Percentiles rank a stretch among this genome's conserved stretches.
Evolutionary conservation across 2,113 vertebrate species (phyloP).

Genomic region (Isichthys henryi): DNA sequence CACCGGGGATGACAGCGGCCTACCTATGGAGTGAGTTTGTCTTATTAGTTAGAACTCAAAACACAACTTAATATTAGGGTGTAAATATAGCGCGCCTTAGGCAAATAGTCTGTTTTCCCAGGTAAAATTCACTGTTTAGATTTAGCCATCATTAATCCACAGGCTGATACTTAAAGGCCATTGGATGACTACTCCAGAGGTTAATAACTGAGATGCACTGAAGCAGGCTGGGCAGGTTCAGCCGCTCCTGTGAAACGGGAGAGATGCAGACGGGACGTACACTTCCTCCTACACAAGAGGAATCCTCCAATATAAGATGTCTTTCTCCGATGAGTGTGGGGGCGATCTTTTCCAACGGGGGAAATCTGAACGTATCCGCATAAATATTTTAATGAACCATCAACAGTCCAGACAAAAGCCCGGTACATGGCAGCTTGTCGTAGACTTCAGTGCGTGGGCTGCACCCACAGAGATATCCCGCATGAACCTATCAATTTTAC

Average conservation of each 20-base stretch:
- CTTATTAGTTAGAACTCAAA: neutral
- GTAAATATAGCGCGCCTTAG: neutral
- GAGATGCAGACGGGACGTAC: neutral
- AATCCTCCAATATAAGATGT: neutral
- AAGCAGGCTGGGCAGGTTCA: neutral
- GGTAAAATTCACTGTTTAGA: neutral
- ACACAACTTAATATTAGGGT: neutral
- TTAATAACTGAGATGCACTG: neutral
- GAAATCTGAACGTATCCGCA: neutral
- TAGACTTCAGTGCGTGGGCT: neutral
- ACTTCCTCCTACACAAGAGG: neutral
- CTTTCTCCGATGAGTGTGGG: neutral
- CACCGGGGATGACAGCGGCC: conserved; percentile 41
- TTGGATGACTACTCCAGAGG: neutral
- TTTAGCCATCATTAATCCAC: neutral
- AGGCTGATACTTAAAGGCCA: neutral
- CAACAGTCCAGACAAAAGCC: neutral
- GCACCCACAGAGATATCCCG: neutral
- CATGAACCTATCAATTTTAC: neutral
- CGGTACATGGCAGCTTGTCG: neutral
- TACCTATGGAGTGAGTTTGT: conserved; percentile 45
- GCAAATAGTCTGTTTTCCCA: neutral
- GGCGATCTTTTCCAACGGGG: neutral
- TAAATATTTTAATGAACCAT: neutral
- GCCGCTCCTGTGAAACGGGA: neutral